Conservation (phyloP, 2,797 vertebrate species). For the Trematocara caparti region DNA sequence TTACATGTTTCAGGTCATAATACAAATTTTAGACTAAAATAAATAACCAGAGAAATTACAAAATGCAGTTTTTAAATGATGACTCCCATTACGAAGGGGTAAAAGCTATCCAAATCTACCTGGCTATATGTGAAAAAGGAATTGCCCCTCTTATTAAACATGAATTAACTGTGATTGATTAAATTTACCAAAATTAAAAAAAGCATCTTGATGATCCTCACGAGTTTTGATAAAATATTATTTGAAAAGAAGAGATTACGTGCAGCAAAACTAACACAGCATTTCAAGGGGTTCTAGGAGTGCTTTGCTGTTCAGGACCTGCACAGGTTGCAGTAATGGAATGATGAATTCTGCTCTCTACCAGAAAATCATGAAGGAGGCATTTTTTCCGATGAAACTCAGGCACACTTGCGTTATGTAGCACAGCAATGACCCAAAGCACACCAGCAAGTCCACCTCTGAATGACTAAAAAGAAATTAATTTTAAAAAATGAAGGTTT, state of each 20-base stretch:
- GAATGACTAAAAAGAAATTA: neutral
- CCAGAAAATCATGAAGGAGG: neutral
- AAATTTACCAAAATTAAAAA: neutral
- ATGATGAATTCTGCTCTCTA: neutral
- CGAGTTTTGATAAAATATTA: neutral
- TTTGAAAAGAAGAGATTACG: neutral
- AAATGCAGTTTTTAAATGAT: neutral
- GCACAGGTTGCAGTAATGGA: neutral
- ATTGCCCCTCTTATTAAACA: neutral
- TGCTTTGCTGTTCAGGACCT: neutral
- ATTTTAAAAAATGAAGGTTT: neutral
- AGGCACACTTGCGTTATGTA: neutral
- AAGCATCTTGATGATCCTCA: neutral
- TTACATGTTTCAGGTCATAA: neutral
- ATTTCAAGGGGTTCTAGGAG: neutral
- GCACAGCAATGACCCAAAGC: neutral
- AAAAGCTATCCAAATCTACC: neutral
- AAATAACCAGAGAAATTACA: neutral
- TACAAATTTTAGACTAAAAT: neutral
- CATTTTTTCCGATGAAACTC: neutral
- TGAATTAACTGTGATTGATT: neutral
- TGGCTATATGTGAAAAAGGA: neutral
- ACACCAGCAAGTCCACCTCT: neutral
- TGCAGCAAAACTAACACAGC: neutral
- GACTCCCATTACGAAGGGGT: neutral